phyloP scores from a whole-genome alignment of 2,113 vertebrate species.

The Daboia siamensis region DNA sequence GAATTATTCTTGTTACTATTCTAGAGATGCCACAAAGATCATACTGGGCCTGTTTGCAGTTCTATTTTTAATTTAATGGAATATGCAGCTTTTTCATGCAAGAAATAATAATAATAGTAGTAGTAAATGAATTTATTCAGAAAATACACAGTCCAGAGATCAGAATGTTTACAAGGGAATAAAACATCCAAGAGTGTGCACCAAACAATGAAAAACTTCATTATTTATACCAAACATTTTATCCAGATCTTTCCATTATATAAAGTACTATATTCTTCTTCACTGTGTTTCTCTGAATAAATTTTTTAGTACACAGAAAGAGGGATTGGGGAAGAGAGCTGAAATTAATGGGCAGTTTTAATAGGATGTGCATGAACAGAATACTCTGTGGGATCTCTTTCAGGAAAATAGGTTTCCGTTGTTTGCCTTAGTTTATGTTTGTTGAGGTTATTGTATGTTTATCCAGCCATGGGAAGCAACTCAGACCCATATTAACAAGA shows the following conservation, averaged over 20 bases:
- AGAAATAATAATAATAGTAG: conserved; percentile 5
- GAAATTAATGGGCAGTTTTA: conserved; percentile 22
- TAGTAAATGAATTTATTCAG: conserved; percentile 10
- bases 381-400: background rate
- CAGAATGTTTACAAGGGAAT: conserved; percentile 35
- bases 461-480: background rate
- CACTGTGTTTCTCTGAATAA: conserved; percentile 22
- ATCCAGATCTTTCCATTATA: background rate
- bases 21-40: conserved; percentile 55
- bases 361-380: background rate
- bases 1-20: conserved; percentile 66
- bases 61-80: conserved; percentile 62
- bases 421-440: background rate
- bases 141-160: conserved; percentile 37
- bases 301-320: conserved; percentile 17
- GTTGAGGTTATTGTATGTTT: background rate
- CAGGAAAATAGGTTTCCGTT: background rate
- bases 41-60: conserved; percentile 53
- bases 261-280: conserved; percentile 20
- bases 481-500: background rate
- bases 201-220: conserved; percentile 19
- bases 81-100: conserved; percentile 46
- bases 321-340: background rate
- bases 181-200: conserved; percentile 25
- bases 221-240: conserved; percentile 36